These are phyloP conservation scores for Arnoldichthys spilopterus DNA, from an alignment of 2,797 vertebrate genomes.

Conservation along the genomic window DNA sequence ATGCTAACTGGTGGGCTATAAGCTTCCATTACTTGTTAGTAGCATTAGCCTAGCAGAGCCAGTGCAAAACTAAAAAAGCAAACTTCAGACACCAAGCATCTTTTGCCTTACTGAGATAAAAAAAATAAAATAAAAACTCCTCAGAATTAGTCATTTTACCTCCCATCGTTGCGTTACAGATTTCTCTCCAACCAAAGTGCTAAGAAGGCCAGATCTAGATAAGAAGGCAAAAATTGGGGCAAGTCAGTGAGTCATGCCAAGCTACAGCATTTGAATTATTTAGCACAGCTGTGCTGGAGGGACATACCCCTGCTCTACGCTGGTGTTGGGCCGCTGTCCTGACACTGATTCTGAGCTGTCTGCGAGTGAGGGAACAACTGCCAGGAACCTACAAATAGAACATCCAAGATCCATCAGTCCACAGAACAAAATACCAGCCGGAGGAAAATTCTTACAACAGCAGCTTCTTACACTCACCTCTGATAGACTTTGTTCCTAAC, in stretches of 20 bases:
- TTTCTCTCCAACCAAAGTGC: constrained; percentile 95
- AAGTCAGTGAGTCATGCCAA: not conserved
- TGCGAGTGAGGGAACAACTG: constrained; percentile 94
- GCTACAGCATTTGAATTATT: not conserved
- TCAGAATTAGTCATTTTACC: constrained; percentile 68
- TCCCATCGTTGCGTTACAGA: constrained; percentile 99
- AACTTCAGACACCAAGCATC: too few species aligned
- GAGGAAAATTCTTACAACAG: not conserved
- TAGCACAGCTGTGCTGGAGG: not conserved
- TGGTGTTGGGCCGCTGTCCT: constrained; percentile 97
- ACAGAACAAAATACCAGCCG: not conserved
- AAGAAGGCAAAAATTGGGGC: not conserved
- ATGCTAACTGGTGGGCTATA: too few species aligned
- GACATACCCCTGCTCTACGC: constrained; percentile 94
- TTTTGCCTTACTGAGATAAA: too few species aligned
- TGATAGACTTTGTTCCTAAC: constrained; percentile 99
- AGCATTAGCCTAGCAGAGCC: too few species aligned
- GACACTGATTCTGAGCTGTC: constrained; percentile 98
- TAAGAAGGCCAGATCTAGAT: constrained; percentile 92
- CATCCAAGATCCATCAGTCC: not conserved
- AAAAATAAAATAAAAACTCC: not conserved
- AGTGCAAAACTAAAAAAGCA: too few species aligned
- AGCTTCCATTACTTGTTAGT: too few species aligned
- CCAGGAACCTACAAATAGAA: constrained; percentile 86
- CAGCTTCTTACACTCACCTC: constrained; percentile 77